phyloP scores from a whole-genome alignment of 2,113 vertebrate species.

The Castor canadensis region DNA sequence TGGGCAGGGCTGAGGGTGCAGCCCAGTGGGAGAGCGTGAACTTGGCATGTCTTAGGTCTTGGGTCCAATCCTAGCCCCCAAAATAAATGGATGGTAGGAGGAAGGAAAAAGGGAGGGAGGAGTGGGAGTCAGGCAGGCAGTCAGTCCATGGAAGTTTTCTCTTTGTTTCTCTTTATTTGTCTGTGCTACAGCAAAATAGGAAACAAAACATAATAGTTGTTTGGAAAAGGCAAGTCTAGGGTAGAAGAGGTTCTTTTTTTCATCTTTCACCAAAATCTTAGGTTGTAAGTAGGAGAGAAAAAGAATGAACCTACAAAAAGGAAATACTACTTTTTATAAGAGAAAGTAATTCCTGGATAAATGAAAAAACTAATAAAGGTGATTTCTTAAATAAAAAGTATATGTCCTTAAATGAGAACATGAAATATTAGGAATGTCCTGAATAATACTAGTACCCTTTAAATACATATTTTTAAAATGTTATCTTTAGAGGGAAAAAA shows the following conservation, averaged over 20 bases:
- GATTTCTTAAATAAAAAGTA: not conserved
- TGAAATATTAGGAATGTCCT: not conserved
- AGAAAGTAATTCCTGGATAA: not conserved
- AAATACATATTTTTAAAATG: not conserved
- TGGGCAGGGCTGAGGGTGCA: not conserved
- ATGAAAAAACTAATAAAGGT: not conserved
- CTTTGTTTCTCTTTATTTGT: not conserved
- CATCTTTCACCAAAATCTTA: not conserved
- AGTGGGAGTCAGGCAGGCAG: too few species aligned
- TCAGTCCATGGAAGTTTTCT: conserved; percentile 22
- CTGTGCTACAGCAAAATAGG: not conserved
- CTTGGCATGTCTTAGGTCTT: not conserved
- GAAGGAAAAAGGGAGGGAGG: not conserved
- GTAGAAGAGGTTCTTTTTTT: not conserved
- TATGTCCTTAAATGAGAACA: not conserved
- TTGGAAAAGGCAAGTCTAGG: not conserved
- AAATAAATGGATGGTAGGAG: not conserved
- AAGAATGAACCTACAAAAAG: not conserved
- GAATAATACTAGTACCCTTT: not conserved
- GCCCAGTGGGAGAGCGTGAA: not conserved
- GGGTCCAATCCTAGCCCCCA: too few species aligned
- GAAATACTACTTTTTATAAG: not conserved
- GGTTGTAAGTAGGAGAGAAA: not conserved
- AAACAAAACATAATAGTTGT: not conserved
- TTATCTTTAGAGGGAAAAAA: not conserved